Evolutionary conservation across 2,113 vertebrate species (phyloP).

Genomic region (Phylloscopus trochilus): DNA sequence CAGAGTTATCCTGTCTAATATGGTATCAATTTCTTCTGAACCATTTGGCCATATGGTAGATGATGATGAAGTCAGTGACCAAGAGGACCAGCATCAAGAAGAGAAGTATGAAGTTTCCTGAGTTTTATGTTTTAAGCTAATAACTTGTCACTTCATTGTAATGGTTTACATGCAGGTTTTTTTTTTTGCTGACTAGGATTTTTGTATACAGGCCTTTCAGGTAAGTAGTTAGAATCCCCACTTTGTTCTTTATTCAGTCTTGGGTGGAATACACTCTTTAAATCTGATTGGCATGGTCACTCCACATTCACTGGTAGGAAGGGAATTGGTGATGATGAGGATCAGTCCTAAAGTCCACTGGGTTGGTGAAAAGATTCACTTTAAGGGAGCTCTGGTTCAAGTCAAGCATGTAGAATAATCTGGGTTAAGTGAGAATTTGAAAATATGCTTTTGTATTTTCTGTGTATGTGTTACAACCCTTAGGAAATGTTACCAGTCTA

Average conservation of each 20-base stretch:
- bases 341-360: not conserved
- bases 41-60: conserved; percentile 96
- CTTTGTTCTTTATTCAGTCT: not conserved
- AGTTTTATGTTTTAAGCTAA: not conserved
- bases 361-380: not conserved
- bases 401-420: not conserved
- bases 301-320: not conserved
- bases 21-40: conserved; percentile 99
- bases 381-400: not conserved
- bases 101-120: conserved; percentile 82
- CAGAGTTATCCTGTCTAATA: conserved; percentile 97
- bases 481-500: not conserved
- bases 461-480: not conserved
- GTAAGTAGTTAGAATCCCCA: not conserved
- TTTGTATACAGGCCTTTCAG: conserved; percentile 34
- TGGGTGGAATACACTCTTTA: not conserved
- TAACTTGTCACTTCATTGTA: not conserved
- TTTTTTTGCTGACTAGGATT: conserved; percentile 24
- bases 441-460: not conserved
- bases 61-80: conserved; percentile 93
- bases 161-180: not conserved
- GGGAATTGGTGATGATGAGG: not conserved
- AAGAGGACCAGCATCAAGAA: conserved; percentile 87
- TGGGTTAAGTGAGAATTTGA: not conserved
- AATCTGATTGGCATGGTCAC: not conserved